Base-by-base conservation (phyloP, 64 coral and sea anemone genomes). In the Anthopleura sola region DNA sequence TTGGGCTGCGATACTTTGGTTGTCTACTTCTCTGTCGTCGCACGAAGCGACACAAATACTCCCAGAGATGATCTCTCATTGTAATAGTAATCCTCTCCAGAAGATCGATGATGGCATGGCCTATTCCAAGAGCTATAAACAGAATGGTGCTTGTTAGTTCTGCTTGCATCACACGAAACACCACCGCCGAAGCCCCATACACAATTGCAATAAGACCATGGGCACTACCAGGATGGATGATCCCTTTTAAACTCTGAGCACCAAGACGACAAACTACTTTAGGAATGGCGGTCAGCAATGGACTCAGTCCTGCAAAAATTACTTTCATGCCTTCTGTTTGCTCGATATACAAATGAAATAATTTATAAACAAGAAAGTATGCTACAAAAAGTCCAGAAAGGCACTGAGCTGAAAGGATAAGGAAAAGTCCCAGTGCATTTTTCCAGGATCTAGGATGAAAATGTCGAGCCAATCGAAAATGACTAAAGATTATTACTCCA, bases 141-240 rank as follows among this genome's bases (percentile, higher is more conserved):
- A 44, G 40, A 44, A 8, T 8, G 9, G 9, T 44, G 40, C 40
- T 44, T 44, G 40, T 44, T 8, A 44, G 40, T 44, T 44, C 40
- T 44, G 40, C 40, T 44, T 44, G 40, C 40, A 44, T 44, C 40
- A 44, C 40, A 44, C 40, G 40, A 44, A 44, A 44, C 6, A 95
- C 93, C 28, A 91, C 32, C 8, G 88, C 93, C 64, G 88, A 71
- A n/a, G 55, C 81, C n/a, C 80, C 75, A 57, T 95, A 95, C 3
- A 91, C 36, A 36, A 58, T 55, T 37, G 81, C 57, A 19, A 88
- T 60, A 23, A 95, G 51, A 80, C 91, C 85, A 75, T 91, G 31
- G 0, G 86, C 34, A 1, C 83, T 49, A 44, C 93, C 93, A 37
- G 93, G 86, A 80, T 95, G 93, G 51, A 94, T 39, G 28, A 86